phyloP scores from a whole-genome alignment of 2,888 invertebrate species.

The Petrolisthes manimaculis region DNA sequence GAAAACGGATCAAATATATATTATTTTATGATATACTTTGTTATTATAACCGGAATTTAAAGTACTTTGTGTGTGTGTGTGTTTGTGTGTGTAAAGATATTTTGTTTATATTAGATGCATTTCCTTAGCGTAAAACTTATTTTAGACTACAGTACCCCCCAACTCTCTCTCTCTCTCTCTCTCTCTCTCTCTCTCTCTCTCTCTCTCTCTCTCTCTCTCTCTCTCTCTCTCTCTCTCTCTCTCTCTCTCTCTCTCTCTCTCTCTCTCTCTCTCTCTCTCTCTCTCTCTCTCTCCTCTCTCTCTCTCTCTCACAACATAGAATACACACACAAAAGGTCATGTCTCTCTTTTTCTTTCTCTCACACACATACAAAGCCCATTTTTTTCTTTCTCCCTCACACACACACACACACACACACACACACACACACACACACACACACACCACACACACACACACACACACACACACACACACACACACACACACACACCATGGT shows the following conservation, averaged over 20 bases:
- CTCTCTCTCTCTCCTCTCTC: background rate
- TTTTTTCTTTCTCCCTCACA: too few species aligned
- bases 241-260: background rate
- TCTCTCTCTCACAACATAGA: background rate
- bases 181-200: background rate
- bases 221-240: background rate
- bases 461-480: too few species aligned
- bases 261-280: background rate
- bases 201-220: background rate
- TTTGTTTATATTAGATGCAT: background rate
- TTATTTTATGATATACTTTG: too few species aligned
- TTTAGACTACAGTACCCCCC: background rate
- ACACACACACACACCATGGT: background rate
- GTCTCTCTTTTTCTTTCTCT: too few species aligned
- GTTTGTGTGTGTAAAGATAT: slow-evolving; percentile 3
- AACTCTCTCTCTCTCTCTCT: background rate
- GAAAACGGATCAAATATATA: too few species aligned
- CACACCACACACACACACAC: background rate
- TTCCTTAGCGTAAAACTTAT: background rate
- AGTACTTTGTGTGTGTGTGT: slow-evolving; percentile 18
- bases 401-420: too few species aligned
- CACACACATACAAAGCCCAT: too few species aligned
- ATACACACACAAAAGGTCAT: too few species aligned
- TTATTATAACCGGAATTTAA: too few species aligned
- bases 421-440: too few species aligned